Base-by-base conservation (phyloP, 2,113 vertebrate species). In the Globicephala melas region DNA sequence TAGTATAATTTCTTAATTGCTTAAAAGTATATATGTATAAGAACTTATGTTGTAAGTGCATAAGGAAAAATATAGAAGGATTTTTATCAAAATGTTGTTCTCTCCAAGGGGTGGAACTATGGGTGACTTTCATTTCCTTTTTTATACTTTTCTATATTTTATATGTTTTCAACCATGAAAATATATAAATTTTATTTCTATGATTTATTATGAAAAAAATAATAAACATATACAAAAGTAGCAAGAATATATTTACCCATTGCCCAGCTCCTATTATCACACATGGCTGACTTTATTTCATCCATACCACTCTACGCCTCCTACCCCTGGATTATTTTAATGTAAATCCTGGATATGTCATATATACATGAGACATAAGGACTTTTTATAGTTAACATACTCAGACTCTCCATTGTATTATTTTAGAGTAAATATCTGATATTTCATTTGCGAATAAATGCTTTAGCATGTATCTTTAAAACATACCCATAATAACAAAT, bases 401-500 rank as follows among this genome's bases (percentile, higher is more conserved):
- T 20, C 33, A 79, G 84, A 84, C 62, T 38, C 36, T 41, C 82
- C 14, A 62, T 8, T 86, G 33, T 60, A 80, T 89, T 93, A 77
- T 89, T 79, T 96, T 53, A 92, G 82, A 81, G 88, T 33, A 91
- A 86, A 71, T 89, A 89, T 15, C 26, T 71, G 71, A 25, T 44
- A 86, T 70, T 67, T 90, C 8, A 76, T n/a, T 76, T 86, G 53
- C 6, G 8, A 38, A 68, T 68, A 74, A 88, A 71, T 44, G 87
- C 53, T 83, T 71, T 13, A 82, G n/a, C 55, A 60, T 84, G 47
- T 33, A 76, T 89, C 33, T 74, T 89, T 87, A 91, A 71, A 85
- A 87, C 1, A 83, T 36, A 94, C 76, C 20, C 23, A 55, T 47
- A 47, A 36, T 62, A 55, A 81, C 5, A 83, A 18, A 74, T 80